A percentile compares a stretch with the other conserved stretches of the same genome.
Evolutionary conservation across 1,140 invertebrate genomes (phyloP).

Genomic region (Branchinecta lindahli): DNA sequence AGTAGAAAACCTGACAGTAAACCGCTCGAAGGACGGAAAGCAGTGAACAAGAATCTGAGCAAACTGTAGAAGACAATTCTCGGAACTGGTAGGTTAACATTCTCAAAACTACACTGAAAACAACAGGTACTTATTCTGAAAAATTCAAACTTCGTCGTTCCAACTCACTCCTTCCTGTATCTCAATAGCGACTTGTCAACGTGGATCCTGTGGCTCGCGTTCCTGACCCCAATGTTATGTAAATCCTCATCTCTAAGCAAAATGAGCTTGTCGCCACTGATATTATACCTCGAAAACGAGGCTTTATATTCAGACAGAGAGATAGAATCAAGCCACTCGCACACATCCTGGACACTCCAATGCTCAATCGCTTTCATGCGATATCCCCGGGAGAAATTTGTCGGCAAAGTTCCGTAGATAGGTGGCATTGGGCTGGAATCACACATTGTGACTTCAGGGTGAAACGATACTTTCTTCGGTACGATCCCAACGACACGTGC

Average conservation of each 20-base stretch:
- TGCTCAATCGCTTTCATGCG: conserved; percentile 31
- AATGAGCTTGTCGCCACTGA: conserved; percentile 35
- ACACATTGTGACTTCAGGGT: conserved; percentile 18
- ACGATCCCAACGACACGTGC: conserved; percentile 62
- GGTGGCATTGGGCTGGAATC: background rate
- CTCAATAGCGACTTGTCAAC: conserved; percentile 34
- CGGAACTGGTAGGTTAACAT: too few relatives aligned
- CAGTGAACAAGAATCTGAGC: too few relatives aligned
- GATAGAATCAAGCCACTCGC: conserved; percentile 37
- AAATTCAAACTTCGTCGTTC: too few relatives aligned
- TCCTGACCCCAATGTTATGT: conserved; percentile 37
- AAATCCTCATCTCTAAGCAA: conserved; percentile 37
- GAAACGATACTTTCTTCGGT: conserved; percentile 39
- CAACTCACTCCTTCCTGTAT: background rate
- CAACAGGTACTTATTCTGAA: too few relatives aligned
- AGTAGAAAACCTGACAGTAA: too few relatives aligned
- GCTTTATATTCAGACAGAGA: conserved; percentile 37
- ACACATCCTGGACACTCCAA: conserved; percentile 36
- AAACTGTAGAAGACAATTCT: too few relatives aligned
- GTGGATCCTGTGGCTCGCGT: conserved; percentile 38
- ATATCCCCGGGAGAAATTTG: conserved; percentile 18
- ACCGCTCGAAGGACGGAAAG: too few relatives aligned
- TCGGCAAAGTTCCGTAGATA: background rate
- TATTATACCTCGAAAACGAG: conserved; percentile 32
- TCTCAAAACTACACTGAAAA: too few relatives aligned